These are phyloP conservation scores for Trichechus manatus DNA, from an alignment of 2,113 vertebrate genomes.

Conservation along the genomic window DNA sequence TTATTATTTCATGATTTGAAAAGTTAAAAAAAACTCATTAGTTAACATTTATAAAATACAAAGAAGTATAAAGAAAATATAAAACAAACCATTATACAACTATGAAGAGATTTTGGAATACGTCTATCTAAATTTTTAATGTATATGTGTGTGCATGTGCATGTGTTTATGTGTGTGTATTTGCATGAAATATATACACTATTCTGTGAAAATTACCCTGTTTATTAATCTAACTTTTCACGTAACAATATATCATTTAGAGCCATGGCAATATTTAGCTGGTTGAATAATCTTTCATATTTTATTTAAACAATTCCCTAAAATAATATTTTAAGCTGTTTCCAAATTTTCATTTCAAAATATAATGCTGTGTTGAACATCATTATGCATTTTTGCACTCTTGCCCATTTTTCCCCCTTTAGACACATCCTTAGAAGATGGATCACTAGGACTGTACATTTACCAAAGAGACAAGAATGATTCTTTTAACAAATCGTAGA, in stretches of 20 bases:
- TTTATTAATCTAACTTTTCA: background rate
- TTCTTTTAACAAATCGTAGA: background rate
- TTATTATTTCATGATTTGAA: background rate
- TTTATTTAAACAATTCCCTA: background rate
- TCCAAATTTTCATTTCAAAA: background rate
- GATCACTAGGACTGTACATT: background rate
- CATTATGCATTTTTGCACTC: background rate
- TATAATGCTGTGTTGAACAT: background rate
- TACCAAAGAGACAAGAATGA: background rate
- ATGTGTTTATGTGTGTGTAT: background rate
- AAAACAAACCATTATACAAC: background rate
- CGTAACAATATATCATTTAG: background rate
- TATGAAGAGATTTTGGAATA: background rate
- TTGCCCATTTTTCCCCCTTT: background rate
- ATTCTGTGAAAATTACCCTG: background rate
- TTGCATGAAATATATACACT: background rate
- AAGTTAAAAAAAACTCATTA: background rate
- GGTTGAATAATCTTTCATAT: background rate
- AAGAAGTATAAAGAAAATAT: background rate
- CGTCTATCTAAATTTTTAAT: background rate
- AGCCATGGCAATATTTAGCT: background rate
- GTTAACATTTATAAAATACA: background rate
- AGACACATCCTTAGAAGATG: background rate
- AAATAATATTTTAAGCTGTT: background rate
- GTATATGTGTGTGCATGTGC: background rate